Percentiles rank a stretch among this genome's conserved stretches.
Evolutionary conservation across 2,888 invertebrate genomes (phyloP).

Genomic region (Matsumyia berberina): DNA sequence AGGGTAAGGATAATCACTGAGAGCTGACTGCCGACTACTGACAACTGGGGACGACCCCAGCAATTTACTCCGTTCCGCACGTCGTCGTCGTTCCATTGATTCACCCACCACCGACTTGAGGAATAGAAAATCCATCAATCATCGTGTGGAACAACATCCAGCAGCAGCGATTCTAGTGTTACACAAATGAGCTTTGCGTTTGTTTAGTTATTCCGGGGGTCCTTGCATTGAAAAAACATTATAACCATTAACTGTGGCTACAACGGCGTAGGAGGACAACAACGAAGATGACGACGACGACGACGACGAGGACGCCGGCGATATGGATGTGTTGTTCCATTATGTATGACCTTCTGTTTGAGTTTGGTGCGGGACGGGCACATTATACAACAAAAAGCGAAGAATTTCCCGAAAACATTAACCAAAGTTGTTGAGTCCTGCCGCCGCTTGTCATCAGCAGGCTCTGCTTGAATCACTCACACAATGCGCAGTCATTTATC

Average conservation of each 20-base stretch:
- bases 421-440: slow-evolving; percentile 65
- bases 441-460: slow-evolving; percentile 71
- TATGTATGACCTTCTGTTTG: slow-evolving; percentile 71
- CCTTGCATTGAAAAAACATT: slow-evolving; percentile 75
- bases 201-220: slow-evolving; percentile 6
- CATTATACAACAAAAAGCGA: slow-evolving; percentile 11
- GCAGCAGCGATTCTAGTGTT: slow-evolving; percentile 60
- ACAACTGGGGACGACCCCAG: slow-evolving; percentile 39
- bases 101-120: slow-evolving; percentile 32
- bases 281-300: background rate
- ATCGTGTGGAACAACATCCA: slow-evolving; percentile 41
- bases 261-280: background rate
- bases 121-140: slow-evolving; percentile 73
- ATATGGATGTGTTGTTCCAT: slow-evolving; percentile 58
- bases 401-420: slow-evolving; percentile 53
- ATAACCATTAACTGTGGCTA: slow-evolving; percentile 61
- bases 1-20: slow-evolving; percentile 46
- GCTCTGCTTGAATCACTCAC: slow-evolving; percentile 57
- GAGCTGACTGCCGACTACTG: slow-evolving; percentile 38
- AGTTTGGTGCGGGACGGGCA: slow-evolving; percentile 16
- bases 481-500: slow-evolving; percentile 71
- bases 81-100: slow-evolving; percentile 48
- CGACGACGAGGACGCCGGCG: background rate
- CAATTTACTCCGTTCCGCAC: slow-evolving; percentile 58
- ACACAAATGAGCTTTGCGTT: slow-evolving; percentile 70